These are phyloP conservation scores for Laspeyria flexula DNA, from an alignment of 2,888 invertebrate species.

Conservation along the genomic window DNA sequence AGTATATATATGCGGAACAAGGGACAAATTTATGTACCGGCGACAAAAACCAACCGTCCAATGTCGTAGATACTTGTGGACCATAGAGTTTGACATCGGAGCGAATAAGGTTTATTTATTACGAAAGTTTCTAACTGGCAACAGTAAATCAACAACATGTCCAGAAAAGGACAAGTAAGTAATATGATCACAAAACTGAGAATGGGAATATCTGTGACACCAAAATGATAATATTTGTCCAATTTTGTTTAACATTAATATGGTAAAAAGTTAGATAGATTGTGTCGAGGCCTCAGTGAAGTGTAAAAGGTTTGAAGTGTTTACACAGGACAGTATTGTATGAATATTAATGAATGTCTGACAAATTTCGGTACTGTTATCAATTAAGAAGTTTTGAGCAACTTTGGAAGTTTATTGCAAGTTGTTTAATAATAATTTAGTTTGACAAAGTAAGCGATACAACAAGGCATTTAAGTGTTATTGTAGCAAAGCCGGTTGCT, in stretches of 20 bases:
- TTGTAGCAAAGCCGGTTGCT: slow-evolving; percentile 2
- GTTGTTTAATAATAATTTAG: slow-evolving; percentile 15
- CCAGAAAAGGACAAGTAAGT: slow-evolving; percentile 50
- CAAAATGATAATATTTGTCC: slow-evolving; percentile 54
- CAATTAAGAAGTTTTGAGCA: slow-evolving; percentile 34
- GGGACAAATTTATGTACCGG: slow-evolving; percentile 76
- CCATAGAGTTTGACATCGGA: slow-evolving; percentile 78
- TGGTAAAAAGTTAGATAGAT: slow-evolving; percentile 49
- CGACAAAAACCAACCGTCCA: slow-evolving; percentile 73
- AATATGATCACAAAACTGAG: slow-evolving; percentile 46
- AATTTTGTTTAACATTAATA: slow-evolving; percentile 53
- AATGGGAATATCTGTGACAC: slow-evolving; percentile 49
- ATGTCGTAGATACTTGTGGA: slow-evolving; percentile 72
- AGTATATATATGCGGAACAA: slow-evolving; percentile 70
- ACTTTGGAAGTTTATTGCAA: slow-evolving; percentile 14
- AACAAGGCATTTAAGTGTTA: slow-evolving; percentile 11
- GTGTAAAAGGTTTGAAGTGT: slow-evolving; percentile 39
- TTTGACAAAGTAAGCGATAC: slow-evolving; percentile 13
- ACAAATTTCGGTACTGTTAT: slow-evolving; percentile 34
- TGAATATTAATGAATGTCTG: slow-evolving; percentile 46
- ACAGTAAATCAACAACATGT: slow-evolving; percentile 79
- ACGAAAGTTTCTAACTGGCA: slow-evolving; percentile 75
- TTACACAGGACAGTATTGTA: slow-evolving; percentile 42
- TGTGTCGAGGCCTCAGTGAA: slow-evolving; percentile 43
- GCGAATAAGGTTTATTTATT: slow-evolving; percentile 83